Base-by-base conservation (phyloP, 2,113 vertebrate species). In the Peromyscus maniculatus region DNA sequence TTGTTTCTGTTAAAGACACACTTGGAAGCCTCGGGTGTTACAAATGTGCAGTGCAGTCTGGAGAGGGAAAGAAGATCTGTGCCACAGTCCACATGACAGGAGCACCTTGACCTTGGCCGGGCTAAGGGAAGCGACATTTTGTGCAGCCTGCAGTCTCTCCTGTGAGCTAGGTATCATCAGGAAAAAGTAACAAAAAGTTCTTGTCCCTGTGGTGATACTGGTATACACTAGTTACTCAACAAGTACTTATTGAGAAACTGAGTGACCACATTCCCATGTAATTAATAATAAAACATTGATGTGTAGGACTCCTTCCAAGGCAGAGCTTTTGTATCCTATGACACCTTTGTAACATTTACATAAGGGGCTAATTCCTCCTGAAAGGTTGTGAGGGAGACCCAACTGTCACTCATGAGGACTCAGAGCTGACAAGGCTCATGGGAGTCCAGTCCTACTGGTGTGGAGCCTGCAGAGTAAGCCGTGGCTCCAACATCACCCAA, bases 71-170 rank as follows among this genome's bases (percentile, higher is more conserved):
- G 43, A 26, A 80, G 55, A 22, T 55, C 8, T 1, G 0, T 24
- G 55, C 17, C 9, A 33, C 10, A 28, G 9, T 57, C 49, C 66
- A 24, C 4, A 1, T 1, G 1, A 74, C 8, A 57, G 36, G 11
- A 10, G 15, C 12, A 21, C 39, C 36, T 28, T 21, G 55, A 55
- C 12, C 26, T 82, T 36, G 67, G 22, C 39, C 71, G 36, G 22
- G 28, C 59, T 9, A 8, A 74, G 39, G 9, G 33, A 96, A 77
- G 26, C 12, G n/a, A 1, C 19, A 11, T 2, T 39, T 19, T 1
- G 0, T 10, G 9, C 21, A 66, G 21, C 1, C 0, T 22, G 4
- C 4, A 22, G 4, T 77, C 96, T 33, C 1, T 6, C 3, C 7
- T 22, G 3, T 6, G 33, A 33, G 12, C 43, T 17, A 71, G 80